Conservation (phyloP, 1,140 invertebrate genomes). For the Musca domestica region DNA sequence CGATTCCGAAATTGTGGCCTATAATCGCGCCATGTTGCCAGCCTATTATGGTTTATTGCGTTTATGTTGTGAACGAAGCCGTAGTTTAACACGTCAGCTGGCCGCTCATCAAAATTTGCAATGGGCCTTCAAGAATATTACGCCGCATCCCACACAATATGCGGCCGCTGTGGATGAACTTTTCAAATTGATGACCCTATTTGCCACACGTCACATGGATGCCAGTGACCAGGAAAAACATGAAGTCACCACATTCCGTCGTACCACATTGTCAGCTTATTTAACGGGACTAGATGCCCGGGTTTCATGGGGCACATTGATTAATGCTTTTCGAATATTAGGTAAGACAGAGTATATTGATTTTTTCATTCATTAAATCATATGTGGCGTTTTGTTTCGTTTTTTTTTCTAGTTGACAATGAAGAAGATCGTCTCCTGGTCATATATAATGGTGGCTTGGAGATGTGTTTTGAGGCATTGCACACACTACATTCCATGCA, state of each 20-base stretch:
- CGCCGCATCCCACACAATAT: slow-evolving; percentile 90
- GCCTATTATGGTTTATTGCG: slow-evolving; percentile 90
- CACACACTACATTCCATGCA: slow-evolving; percentile 91
- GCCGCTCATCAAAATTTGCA: slow-evolving; percentile 91
- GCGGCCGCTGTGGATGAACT: slow-evolving; percentile 85
- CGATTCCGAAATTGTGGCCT: slow-evolving; percentile 90
- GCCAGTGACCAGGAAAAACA: slow-evolving; percentile 74
- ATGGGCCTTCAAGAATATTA: slow-evolving; percentile 96
- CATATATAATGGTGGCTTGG: slow-evolving; percentile 82
- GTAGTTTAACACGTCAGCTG: slow-evolving; percentile 78
- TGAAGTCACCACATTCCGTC: slow-evolving; percentile 78
- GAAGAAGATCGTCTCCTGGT: slow-evolving; percentile 86
- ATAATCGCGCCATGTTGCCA: slow-evolving; percentile 89
- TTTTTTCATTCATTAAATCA: too few species aligned
- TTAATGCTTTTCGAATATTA: slow-evolving; percentile 81
- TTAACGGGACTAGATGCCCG: slow-evolving; percentile 61
- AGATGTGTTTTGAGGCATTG: slow-evolving; percentile 86
- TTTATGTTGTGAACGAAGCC: slow-evolving; percentile 84
- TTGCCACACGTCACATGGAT: slow-evolving; percentile 74
- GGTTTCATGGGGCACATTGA: slow-evolving; percentile 72
- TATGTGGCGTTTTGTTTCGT: too few species aligned
- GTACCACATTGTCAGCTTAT: slow-evolving; percentile 80
- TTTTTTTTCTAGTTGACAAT: slow-evolving; percentile 63
- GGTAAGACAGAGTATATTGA: slow-evolving; percentile 38
- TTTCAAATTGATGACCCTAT: slow-evolving; percentile 83